Evolutionary conservation across 2,797 vertebrate genomes (phyloP).

Genomic region (Anguilla obscura): DNA sequence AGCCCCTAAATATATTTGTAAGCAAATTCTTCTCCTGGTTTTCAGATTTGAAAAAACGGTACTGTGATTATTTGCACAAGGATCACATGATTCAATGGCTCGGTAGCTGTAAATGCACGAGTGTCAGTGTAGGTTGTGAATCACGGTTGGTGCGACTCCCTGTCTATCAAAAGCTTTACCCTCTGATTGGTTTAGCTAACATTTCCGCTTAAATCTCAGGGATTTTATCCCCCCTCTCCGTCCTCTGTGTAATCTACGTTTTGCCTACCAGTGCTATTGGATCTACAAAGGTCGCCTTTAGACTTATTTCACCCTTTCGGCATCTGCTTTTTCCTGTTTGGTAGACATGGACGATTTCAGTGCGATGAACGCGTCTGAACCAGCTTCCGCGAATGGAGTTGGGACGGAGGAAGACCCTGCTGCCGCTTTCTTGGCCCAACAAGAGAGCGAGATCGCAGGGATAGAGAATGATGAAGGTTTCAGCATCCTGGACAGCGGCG

Average conservation of each 20-base stretch:
- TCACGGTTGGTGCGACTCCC: not conserved
- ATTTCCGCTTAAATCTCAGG: slow-evolving; percentile 53
- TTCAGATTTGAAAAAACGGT: not conserved
- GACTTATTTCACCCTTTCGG: slow-evolving; percentile 15
- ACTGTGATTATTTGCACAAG: not conserved
- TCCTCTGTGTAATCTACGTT: slow-evolving; percentile 48
- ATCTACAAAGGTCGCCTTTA: slow-evolving; percentile 22
- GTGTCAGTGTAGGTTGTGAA: not conserved
- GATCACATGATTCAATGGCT: not conserved
- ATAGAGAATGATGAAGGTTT: slow-evolving; percentile 94
- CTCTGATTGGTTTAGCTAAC: slow-evolving; percentile 53
- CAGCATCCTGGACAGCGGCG: slow-evolving; percentile 88
- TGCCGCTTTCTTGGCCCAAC: slow-evolving; percentile 90
- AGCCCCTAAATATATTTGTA: not conserved
- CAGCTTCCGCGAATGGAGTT: slow-evolving; percentile 74
- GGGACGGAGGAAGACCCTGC: slow-evolving; percentile 86
- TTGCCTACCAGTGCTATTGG: slow-evolving; percentile 37
- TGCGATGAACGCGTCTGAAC: slow-evolving; percentile 68
- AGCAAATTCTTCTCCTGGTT: not conserved
- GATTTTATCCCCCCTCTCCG: slow-evolving; percentile 36
- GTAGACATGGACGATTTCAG: slow-evolving; percentile 76
- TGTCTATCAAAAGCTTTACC: slow-evolving; percentile 40
- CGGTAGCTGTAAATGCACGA: not conserved
- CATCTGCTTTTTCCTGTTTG: not conserved
- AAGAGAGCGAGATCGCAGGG: slow-evolving; percentile 92